These are phyloP conservation scores for Yasuhikotakia modesta DNA, from an alignment of 2,797 vertebrate genomes.

Conservation along the genomic window DNA sequence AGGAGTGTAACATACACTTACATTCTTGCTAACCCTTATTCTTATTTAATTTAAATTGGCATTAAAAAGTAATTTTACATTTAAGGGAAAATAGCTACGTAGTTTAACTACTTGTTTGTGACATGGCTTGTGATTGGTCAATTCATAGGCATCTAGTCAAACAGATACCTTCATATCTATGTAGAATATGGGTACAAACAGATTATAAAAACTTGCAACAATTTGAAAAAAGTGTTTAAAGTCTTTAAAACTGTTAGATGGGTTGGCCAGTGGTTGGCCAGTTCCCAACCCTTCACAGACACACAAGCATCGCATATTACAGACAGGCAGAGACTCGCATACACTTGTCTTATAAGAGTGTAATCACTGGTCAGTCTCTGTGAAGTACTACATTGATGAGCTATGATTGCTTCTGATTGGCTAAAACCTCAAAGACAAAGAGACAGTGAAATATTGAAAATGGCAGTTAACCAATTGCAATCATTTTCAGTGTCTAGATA, in stretches of 20 bases:
- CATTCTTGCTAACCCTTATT: not conserved
- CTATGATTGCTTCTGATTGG: slow-evolving; percentile 86
- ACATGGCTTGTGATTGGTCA: not conserved
- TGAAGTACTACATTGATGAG: slow-evolving; percentile 89
- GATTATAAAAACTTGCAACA: no score
- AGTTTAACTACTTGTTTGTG: not conserved
- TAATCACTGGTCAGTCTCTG: slow-evolving; percentile 67
- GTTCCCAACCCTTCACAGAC: not conserved
- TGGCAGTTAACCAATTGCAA: slow-evolving; percentile 74
- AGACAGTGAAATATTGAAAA: slow-evolving; percentile 86
- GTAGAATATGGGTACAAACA: no score
- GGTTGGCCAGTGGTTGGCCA: not conserved
- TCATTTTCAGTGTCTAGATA: slow-evolving; percentile 57
- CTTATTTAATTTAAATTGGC: not conserved
- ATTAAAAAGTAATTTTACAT: not conserved
- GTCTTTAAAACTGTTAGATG: slow-evolving; percentile 2
- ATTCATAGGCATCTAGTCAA: not conserved
- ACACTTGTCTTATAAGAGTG: slow-evolving; percentile 31
- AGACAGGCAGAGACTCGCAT: not conserved
- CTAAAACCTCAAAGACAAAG: slow-evolving; percentile 85
- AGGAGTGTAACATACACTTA: not conserved
- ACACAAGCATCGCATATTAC: slow-evolving; percentile 5
- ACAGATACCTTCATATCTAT: no score
- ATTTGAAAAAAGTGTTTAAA: not conserved
- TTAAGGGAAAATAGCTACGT: not conserved